These are phyloP conservation scores for Lichenostomus cassidix DNA, from an alignment of 2,113 vertebrate genomes.

Conservation along the genomic window DNA sequence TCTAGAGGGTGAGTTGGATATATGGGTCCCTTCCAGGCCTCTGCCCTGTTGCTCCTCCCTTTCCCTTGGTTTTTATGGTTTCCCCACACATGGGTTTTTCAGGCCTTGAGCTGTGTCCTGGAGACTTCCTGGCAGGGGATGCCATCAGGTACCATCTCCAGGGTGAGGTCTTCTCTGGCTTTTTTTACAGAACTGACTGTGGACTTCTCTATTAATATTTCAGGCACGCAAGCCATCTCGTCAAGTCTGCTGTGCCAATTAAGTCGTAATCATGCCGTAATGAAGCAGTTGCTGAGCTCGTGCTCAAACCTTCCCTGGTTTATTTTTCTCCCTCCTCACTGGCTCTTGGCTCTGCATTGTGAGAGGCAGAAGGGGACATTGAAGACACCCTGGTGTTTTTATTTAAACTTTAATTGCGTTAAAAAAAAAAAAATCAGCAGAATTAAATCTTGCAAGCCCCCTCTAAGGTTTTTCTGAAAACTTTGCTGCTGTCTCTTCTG, in stretches of 20 bases:
- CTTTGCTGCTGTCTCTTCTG: background rate
- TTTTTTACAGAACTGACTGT: background rate
- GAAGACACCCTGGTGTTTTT: background rate
- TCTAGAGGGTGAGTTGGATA: background rate
- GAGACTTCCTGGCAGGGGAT: background rate
- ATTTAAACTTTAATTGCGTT: background rate
- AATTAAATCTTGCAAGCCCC: background rate
- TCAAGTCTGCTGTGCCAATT: slow-evolving; percentile 30
- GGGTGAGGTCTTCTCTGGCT: background rate
- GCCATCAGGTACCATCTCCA: background rate
- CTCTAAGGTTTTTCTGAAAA: background rate
- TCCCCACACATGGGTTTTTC: background rate
- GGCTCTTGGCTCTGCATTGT: background rate
- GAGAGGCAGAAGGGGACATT: background rate
- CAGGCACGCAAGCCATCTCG: background rate
- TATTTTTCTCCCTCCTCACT: background rate
- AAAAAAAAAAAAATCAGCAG: background rate
- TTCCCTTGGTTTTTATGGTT: background rate
- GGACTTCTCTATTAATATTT: background rate
- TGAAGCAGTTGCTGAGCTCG: background rate
- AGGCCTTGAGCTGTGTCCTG: background rate
- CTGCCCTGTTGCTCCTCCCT: background rate
- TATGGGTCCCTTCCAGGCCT: background rate
- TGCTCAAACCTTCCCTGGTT: background rate
- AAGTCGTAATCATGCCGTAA: background rate